These are phyloP conservation scores for Argopecten irradians DNA, from an alignment of 1,140 invertebrate species.

Conservation along the genomic window DNA sequence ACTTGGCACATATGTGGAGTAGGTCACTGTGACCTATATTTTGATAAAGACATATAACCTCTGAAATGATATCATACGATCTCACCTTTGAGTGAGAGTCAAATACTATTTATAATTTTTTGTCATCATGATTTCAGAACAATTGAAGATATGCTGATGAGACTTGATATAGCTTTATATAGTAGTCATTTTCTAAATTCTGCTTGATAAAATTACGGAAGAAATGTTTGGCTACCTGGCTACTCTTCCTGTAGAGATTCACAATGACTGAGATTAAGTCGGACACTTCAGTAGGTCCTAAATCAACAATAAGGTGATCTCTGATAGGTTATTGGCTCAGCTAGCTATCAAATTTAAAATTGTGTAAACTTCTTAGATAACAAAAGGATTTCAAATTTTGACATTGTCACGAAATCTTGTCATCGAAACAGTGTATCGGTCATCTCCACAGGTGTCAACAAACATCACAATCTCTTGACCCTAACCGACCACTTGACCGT, in stretches of 20 bases:
- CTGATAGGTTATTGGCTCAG: not conserved
- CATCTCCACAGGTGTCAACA: not conserved
- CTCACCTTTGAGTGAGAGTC: no score
- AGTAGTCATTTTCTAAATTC: not conserved
- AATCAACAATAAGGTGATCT: not conserved
- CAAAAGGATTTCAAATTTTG: not conserved
- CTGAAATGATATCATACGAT: no score
- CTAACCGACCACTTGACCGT: not conserved
- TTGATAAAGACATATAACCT: no score
- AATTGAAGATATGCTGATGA: no score
- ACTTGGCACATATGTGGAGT: no score
- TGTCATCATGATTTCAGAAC: no score
- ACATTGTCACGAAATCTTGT: slow-evolving; percentile 17
- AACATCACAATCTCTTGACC: not conserved
- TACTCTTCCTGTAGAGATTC: not conserved
- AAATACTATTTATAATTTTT: no score
- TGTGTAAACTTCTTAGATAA: slow-evolving; percentile 18
- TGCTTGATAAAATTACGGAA: not conserved
- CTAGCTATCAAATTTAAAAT: not conserved
- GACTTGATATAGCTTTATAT: not conserved
- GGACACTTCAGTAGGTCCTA: not conserved
- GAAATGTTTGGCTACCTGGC: not conserved
- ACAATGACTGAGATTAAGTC: not conserved
- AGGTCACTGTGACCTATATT: no score
- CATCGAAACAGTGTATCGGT: slow-evolving; percentile 5